Evolutionary conservation across 2,113 vertebrate genomes (phyloP), one percentile per base, ranked within the genome.

Genomic region (Nothocercus nigrocapillus): DNA sequence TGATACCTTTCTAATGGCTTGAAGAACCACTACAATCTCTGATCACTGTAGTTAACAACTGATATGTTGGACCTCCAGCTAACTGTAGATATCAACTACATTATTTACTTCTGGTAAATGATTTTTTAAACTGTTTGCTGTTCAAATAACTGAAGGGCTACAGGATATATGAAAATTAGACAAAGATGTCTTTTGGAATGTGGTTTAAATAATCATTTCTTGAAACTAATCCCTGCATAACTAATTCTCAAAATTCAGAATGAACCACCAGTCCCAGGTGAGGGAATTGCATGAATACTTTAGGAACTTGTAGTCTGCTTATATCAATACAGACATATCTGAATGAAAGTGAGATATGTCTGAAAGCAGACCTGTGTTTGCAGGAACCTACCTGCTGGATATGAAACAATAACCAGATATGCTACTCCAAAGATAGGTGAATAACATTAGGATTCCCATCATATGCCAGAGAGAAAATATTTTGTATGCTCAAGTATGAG

Each of bases 1-100:
- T 96, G 36, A 82, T 12, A 84, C 82, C 84, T 93, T 96, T 63
- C 89, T 51, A 59, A 86, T 38, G 24, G 70, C 82, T 95, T 10
- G 8, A 67, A 95, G 81, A 93, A 45, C 76, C 74, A 62, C 66
- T 82, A 53, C 82, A 93, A 49, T 25, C 82, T 61, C 49, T 75
- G 64, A n/a, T 83, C 80, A 40, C 14, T 80, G 79, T 19, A 70
- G 63, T 49, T 30, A 93, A 88, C 25, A 72, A 77, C 84, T 75
- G 94, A 75, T 63, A 85, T 4, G 73, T 56, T 4, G 22, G 75
- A 70, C 66, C 85, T 91, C 3, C 32, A 53, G 85, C 59, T 70
- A 77, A 82, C 64, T 95, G 47, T 64, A 94, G 81, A 93, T 85
- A 93, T 59, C 47, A 81, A 62, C 13, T 42, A 87, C 44, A 70